These are phyloP conservation scores for Pseudolaguvia tuberculata DNA, from an alignment of 2,113 vertebrate species.

Conservation along the genomic window DNA sequence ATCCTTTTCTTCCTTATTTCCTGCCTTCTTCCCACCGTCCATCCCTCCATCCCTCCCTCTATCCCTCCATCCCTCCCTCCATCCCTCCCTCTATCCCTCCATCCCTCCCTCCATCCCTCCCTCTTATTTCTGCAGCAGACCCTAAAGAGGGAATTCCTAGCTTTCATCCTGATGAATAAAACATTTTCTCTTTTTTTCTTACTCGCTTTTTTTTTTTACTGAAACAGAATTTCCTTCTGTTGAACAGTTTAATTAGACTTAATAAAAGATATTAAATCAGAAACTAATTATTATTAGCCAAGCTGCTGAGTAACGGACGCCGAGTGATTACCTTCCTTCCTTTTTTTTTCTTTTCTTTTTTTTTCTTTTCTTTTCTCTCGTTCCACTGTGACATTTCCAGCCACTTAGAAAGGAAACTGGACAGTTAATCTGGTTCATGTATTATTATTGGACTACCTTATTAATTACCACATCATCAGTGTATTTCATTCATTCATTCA, in stretches of 20 bases:
- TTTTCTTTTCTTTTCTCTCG: neutral
- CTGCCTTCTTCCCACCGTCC: too few relatives aligned
- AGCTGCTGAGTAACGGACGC: neutral
- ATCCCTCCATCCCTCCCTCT: too few relatives aligned
- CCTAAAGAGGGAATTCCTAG: too few relatives aligned
- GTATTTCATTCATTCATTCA: constrained; percentile 14
- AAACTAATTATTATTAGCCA: neutral
- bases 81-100: too few relatives aligned
- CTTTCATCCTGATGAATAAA: too few relatives aligned
- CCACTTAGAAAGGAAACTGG: constrained; percentile 35
- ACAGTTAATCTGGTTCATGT: constrained; percentile 32
- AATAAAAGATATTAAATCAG: constrained; percentile 1
- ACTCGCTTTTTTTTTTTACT: neutral
- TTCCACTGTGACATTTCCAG: constrained; percentile 22
- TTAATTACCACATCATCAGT: constrained; percentile 35
- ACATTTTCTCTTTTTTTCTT: too few relatives aligned
- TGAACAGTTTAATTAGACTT: neutral
- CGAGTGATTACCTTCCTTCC: neutral
- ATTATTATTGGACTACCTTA: constrained; percentile 33
- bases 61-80: too few relatives aligned
- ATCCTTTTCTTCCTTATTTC: too few relatives aligned
- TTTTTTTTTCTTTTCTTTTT: neutral
- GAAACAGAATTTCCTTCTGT: neutral
- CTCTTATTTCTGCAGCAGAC: too few relatives aligned
- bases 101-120: too few relatives aligned